Conservation (phyloP, 2,113 vertebrate species). For the Turnix velox region DNA sequence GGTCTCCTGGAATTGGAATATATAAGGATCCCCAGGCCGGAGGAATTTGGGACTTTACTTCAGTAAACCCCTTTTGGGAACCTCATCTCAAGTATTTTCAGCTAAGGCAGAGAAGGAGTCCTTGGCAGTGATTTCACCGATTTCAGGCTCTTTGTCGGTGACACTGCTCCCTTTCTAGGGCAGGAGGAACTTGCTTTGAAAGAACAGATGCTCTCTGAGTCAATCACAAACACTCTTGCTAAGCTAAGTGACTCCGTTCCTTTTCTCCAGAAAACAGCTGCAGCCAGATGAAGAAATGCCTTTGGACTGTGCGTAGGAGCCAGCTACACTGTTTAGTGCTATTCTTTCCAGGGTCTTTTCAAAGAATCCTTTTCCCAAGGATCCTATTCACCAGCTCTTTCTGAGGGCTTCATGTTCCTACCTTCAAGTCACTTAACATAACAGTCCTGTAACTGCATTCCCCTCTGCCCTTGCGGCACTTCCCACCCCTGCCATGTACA, state of each 20-base stretch:
- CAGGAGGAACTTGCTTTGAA: neutral
- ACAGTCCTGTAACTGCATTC: neutral
- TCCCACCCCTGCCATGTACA: fast-evolving
- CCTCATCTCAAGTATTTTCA: slow-evolving; percentile 6
- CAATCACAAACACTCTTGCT: neutral
- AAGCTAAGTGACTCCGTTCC: neutral
- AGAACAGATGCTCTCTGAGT: neutral
- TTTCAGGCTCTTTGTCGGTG: neutral
- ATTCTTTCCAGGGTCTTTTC: neutral
- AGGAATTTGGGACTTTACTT: slow-evolving; percentile 34
- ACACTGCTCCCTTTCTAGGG: neutral
- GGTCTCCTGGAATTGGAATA: neutral
- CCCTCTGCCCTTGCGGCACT: neutral
- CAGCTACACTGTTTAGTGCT: neutral
- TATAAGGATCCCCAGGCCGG: neutral
- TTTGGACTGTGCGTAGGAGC: neutral
- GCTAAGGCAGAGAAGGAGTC: neutral
- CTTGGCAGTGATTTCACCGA: neutral
- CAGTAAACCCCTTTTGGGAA: neutral
- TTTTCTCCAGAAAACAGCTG: neutral
- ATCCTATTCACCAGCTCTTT: neutral
- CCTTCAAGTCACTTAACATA: neutral
- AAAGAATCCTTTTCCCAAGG: neutral
- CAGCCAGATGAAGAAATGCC: neutral
- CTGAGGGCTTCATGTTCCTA: neutral